A percentile compares a stretch with the other conserved stretches of the same genome.
Conservation (phyloP, 53 echinoderm and acorn worm species). For the Astropecten irregularis region DNA sequence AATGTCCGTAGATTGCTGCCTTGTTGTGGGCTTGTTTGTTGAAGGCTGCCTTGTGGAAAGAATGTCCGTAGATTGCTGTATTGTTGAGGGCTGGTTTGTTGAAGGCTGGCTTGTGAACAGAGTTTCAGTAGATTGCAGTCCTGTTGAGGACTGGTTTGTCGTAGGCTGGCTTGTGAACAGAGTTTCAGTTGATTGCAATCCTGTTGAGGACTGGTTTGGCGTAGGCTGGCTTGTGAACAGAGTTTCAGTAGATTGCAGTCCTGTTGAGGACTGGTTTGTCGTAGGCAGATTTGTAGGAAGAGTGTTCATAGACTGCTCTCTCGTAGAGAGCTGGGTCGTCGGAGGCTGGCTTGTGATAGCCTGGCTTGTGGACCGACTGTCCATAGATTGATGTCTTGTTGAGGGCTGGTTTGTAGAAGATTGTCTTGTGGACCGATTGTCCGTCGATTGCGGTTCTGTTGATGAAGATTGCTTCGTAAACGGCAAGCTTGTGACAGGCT, state of each 20-base stretch:
- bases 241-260: neutral
- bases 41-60: neutral
- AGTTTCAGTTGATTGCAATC: too few relatives aligned
- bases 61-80: neutral
- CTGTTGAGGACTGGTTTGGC: neutral
- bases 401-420: neutral
- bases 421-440: too few relatives aligned
- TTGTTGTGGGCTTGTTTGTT: neutral
- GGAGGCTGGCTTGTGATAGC: neutral
- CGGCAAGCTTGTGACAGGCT: neutral
- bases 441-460: neutral
- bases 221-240: neutral
- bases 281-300: neutral
- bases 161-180: neutral
- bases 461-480: neutral
- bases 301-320: neutral
- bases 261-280: neutral
- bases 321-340: neutral
- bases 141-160: neutral
- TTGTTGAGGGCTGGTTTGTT: neutral
- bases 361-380: neutral
- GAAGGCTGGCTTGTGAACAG: neutral
- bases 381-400: neutral
- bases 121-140: neutral
- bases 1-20: neutral